Evolutionary conservation across 2,113 vertebrate species (phyloP), one percentile per base, ranked within the genome.

Genomic region (Typhlomys cinereus): DNA sequence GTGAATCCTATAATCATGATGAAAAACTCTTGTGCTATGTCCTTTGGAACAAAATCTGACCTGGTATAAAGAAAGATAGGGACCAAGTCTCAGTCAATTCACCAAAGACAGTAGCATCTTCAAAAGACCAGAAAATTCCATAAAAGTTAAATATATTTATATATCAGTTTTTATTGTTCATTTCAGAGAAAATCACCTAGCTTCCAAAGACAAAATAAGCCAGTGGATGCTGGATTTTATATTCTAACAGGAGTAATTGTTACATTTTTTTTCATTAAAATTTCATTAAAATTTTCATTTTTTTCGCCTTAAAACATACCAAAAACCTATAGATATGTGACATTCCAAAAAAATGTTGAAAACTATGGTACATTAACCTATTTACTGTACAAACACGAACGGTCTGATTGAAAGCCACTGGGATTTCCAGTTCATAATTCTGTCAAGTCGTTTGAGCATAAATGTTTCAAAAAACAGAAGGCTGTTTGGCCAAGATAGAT

Each of bases 81-180:
- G 75, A 48, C 15, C 4, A 2, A 83, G 18, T 70, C 64, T 64
- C 50, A 54, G 17, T 3, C 48, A 74, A 5, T 46, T 79, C 85
- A 61, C 62, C n/a, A 89, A 88, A 90, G 25, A 10, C 29, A 50
- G 3, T 66, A n/a, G 5, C 74, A 73, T 75, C 66, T 79, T 59
- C 66, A 89, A 54, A 75, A 61, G 52, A 84, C 36, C 48, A 81
- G 62, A 93, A 75, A 91, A 46, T 41, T 64, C 34, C 13, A 29
- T 46, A 71, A 86, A 85, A 94, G 54, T 75, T 70, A 89, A 90
- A 78, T 39, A 13, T 80, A 71, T 80, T 93, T 82, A 93, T 92
- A 88, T 50, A 82, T 70, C 46, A 73, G 48, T 62, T 95, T 50
- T 57, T 59, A 76, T 6, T 74, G 39, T 39, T 31, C 29, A 41